Evolutionary conservation across 2,888 invertebrate genomes (phyloP).

Genomic region (Ectobius pallidus): DNA sequence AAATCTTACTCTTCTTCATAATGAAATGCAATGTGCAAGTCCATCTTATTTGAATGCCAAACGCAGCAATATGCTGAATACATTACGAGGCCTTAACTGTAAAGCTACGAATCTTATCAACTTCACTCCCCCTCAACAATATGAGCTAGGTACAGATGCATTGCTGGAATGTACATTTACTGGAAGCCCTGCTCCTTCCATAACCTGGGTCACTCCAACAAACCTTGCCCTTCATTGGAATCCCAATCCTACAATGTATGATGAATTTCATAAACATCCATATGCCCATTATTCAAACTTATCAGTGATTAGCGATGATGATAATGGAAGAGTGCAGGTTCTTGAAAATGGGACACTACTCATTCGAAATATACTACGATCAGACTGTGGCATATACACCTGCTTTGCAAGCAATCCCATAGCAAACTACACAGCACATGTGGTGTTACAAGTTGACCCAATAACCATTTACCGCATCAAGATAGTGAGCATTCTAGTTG

Average conservation of each 20-base stretch:
- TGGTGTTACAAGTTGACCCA: constrained; percentile 84
- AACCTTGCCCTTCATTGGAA: constrained; percentile 77
- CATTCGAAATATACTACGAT: constrained; percentile 66
- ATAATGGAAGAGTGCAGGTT: constrained; percentile 62
- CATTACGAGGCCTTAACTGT: constrained; percentile 75
- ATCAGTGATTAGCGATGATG: constrained; percentile 52
- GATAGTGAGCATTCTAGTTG: constrained; percentile 82
- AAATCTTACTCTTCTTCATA: constrained; percentile 57
- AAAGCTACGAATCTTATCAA: constrained; percentile 66
- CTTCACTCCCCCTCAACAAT: constrained; percentile 67
- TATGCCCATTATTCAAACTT: constrained; percentile 60
- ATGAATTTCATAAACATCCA: constrained; percentile 71
- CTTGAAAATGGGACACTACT: constrained; percentile 80
- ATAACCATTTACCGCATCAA: constrained; percentile 82
- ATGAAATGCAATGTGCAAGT: constrained; percentile 69
- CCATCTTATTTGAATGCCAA: constrained; percentile 56
- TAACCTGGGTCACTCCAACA: constrained; percentile 85
- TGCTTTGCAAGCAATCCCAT: constrained; percentile 87
- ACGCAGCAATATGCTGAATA: constrained; percentile 69
- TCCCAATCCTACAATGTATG: constrained; percentile 70
- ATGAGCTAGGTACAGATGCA: constrained; percentile 69
- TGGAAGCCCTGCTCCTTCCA: constrained; percentile 78
- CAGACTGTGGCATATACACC: constrained; percentile 82
- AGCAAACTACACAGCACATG: constrained; percentile 76
- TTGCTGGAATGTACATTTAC: constrained; percentile 76